These are phyloP conservation scores for Callithrix jacchus DNA, from an alignment of 2,113 vertebrate genomes.

Conservation along the genomic window DNA sequence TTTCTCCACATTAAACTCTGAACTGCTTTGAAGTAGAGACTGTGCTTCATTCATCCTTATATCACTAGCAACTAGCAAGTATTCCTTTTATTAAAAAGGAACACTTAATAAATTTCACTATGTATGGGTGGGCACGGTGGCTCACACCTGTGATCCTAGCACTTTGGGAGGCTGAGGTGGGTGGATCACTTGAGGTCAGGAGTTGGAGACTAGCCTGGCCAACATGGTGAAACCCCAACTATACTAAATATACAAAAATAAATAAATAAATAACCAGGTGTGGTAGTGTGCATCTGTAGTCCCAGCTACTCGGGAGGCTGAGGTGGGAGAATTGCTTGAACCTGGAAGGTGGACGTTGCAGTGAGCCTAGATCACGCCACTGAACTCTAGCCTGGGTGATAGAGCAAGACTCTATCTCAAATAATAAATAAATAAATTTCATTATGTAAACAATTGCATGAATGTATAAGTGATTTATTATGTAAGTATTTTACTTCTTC, in stretches of 20 bases:
- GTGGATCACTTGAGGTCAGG: background rate
- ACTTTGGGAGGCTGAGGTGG: background rate
- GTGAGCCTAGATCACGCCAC: background rate
- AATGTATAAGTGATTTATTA: background rate
- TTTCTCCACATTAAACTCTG: background rate
- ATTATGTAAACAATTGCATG: background rate
- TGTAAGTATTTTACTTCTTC: background rate
- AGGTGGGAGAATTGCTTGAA: background rate
- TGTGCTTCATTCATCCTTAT: background rate
- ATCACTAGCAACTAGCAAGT: background rate
- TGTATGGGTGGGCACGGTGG: background rate
- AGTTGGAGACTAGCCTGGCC: background rate
- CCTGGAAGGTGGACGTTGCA: background rate
- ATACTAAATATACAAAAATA: background rate
- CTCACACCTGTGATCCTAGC: background rate
- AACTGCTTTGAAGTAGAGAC: background rate
- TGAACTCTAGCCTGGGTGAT: background rate
- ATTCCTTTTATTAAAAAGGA: constrained; percentile 20
- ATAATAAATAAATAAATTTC: background rate
- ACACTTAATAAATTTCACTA: background rate
- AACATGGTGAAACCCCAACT: background rate
- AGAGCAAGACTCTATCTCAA: background rate
- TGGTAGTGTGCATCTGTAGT: background rate
- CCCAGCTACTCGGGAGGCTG: background rate
- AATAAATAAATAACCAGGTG: background rate